These are phyloP conservation scores for Anarhynchus alexandrinus DNA, from an alignment of 2,113 vertebrate species.

Conservation along the genomic window DNA sequence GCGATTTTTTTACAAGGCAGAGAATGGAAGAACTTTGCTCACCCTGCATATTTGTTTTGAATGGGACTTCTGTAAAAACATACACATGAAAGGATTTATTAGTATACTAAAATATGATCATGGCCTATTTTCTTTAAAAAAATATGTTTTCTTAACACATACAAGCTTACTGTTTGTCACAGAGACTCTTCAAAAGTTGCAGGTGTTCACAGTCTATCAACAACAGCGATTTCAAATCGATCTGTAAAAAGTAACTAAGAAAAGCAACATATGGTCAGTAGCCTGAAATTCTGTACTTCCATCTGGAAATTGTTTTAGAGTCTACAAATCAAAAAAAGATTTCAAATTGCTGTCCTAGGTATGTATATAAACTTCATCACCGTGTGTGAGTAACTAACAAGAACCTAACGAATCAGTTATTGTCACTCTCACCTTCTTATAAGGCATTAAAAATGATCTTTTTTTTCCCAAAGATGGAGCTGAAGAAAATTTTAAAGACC, in stretches of 20 bases:
- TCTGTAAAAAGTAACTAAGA: neutral
- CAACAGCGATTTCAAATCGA: neutral
- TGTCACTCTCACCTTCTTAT: neutral
- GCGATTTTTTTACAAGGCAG: neutral
- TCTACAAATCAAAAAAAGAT: neutral
- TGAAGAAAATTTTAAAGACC: neutral
- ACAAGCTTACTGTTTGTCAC: neutral
- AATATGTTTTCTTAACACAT: neutral
- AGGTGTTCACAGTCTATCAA: neutral
- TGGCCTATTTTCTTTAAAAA: neutral
- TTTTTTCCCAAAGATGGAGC: neutral
- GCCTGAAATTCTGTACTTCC: neutral
- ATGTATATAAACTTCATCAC: rapidly evolving
- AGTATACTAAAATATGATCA: neutral
- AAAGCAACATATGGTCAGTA: neutral
- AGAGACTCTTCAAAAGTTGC: neutral
- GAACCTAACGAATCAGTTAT: neutral
- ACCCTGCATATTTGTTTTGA: neutral
- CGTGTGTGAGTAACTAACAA: neutral
- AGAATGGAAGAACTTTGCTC: neutral
- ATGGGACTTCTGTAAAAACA: neutral
- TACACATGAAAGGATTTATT: neutral
- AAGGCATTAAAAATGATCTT: neutral
- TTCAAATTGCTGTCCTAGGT: neutral
- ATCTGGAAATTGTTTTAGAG: neutral